Evolutionary conservation across 1,140 invertebrate species (phyloP).

Genomic region (Platyscapa corneri): DNA sequence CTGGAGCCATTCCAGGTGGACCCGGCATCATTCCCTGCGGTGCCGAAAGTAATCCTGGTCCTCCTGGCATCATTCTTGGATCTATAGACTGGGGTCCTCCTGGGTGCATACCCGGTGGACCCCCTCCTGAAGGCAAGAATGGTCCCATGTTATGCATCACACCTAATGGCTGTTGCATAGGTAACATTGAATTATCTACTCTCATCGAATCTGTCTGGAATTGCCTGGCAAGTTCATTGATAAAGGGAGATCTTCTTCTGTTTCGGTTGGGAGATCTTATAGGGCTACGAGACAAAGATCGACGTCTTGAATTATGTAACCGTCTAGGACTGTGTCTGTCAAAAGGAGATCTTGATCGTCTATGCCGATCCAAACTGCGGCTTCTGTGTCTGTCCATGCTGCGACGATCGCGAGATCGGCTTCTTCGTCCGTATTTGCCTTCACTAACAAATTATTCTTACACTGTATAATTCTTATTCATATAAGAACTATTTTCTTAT

Average conservation of each 20-base stretch:
- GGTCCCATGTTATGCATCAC: neutral
- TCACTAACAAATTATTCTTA: constrained; percentile 27
- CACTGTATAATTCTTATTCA: constrained; percentile 4
- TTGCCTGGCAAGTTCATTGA: constrained; percentile 69
- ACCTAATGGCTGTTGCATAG: constrained; percentile 38
- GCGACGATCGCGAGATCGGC: constrained; percentile 44
- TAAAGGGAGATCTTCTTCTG: constrained; percentile 70
- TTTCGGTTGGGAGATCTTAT: constrained; percentile 64
- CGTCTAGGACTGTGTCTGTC: constrained; percentile 57
- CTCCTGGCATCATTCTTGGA: constrained; percentile 30
- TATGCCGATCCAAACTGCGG: constrained; percentile 66
- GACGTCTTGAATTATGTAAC: constrained; percentile 53
- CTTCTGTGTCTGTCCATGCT: constrained; percentile 62
- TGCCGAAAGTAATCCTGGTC: constrained; percentile 19
- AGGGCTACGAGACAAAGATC: constrained; percentile 59
- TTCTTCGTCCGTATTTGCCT: constrained; percentile 26
- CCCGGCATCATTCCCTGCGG: constrained; percentile 44
- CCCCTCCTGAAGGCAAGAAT: constrained; percentile 11
- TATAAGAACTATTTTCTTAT: neutral
- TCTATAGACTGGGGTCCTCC: constrained; percentile 35
- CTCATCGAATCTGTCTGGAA: constrained; percentile 59
- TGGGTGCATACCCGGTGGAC: constrained; percentile 52
- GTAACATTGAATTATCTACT: neutral
- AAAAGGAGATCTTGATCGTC: constrained; percentile 65
- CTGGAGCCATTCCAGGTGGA: neutral